phyloP scores from a whole-genome alignment of 2,113 vertebrate species.

The Camarhynchus parvulus region DNA sequence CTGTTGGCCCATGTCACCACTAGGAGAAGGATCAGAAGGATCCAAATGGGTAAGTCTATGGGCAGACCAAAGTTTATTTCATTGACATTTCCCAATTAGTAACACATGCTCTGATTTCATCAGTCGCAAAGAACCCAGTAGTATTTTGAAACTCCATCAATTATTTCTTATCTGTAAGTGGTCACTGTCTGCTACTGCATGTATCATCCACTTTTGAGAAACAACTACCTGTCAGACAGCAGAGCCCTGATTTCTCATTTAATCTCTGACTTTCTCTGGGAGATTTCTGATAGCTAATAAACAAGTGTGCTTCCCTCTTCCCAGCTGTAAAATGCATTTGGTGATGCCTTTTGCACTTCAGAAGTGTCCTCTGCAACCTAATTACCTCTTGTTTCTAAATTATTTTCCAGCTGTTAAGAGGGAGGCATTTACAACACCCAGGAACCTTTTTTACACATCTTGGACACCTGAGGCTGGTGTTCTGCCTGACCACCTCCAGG shows the following conservation, averaged over 20 bases:
- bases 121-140: not conserved
- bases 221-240: not conserved
- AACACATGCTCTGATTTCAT: not conserved
- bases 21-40: not conserved
- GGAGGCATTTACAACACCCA: not conserved
- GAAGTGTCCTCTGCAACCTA: not conserved
- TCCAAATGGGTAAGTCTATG: fast-evolving
- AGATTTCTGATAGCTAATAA: not conserved
- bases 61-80: not conserved
- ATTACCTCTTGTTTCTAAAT: not conserved
- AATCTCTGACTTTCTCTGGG: not conserved
- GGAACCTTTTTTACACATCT: not conserved
- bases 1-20: not conserved
- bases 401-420: not conserved
- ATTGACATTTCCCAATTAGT: not conserved
- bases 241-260: not conserved
- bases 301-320: not conserved
- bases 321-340: not conserved
- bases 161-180: not conserved
- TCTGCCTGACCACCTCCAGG: not conserved
- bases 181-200: not conserved
- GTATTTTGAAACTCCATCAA: not conserved
- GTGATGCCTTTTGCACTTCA: not conserved
- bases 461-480: fast-evolving
- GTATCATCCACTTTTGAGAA: not conserved